These are phyloP conservation scores for Melangyna quadrimaculata DNA, from an alignment of 2,888 invertebrate genomes.

Conservation along the genomic window DNA sequence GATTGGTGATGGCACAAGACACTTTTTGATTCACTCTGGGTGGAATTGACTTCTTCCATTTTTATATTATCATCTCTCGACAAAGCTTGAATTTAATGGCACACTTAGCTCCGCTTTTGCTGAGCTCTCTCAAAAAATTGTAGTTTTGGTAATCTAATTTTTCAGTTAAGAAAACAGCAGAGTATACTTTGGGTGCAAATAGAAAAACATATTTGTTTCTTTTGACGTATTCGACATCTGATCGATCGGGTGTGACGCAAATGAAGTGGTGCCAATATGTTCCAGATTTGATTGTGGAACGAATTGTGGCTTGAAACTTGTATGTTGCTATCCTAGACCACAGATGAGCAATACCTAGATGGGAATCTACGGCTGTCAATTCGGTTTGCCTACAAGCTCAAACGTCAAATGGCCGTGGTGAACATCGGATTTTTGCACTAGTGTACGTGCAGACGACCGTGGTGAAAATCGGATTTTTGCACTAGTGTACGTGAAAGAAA, in stretches of 20 bases:
- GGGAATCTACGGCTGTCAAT: too few relatives aligned
- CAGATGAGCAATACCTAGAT: too few relatives aligned
- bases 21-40: conserved; percentile 31
- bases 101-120: neutral
- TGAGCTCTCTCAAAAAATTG: conserved; percentile 7
- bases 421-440: too few relatives aligned
- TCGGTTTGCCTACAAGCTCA: too few relatives aligned
- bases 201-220: conserved; percentile 26
- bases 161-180: conserved; percentile 22
- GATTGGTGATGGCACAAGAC: conserved; percentile 53
- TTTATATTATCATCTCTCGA: conserved; percentile 32
- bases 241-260: conserved; percentile 52
- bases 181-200: neutral
- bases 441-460: too few relatives aligned
- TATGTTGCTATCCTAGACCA: too few relatives aligned
- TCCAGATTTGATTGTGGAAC: neutral
- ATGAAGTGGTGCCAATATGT: conserved; percentile 29
- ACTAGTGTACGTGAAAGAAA: too few relatives aligned
- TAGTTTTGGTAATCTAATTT: conserved; percentile 2
- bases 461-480: too few relatives aligned
- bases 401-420: too few relatives aligned
- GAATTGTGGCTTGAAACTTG: too few relatives aligned
- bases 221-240: conserved; percentile 16
- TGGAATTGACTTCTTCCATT: conserved; percentile 40
- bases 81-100: neutral